phyloP scores from a whole-genome alignment of 2,888 invertebrate genomes.

The Eudasyphora cyanicolor region DNA sequence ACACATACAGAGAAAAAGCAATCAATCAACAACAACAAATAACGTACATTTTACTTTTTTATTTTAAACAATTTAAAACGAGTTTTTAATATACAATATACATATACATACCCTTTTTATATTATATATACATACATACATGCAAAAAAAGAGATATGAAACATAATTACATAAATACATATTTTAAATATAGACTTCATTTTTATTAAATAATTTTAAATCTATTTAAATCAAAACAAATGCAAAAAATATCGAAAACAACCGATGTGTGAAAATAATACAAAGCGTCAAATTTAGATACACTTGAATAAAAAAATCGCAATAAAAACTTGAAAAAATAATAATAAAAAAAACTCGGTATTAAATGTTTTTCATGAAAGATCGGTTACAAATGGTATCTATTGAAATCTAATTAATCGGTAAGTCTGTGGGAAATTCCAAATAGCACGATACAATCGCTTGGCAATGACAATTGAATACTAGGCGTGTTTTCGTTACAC shows the following conservation, averaged over 20 bases:
- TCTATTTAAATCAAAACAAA: conserved; percentile 40
- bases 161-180: conserved; percentile 42
- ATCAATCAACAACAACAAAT: conserved; percentile 24
- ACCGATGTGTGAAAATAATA: not conserved
- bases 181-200: conserved; percentile 61
- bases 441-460: too few species aligned
- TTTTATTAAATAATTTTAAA: conserved; percentile 56
- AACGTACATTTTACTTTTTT: conserved; percentile 47
- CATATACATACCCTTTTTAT: conserved; percentile 41
- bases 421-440: too few species aligned
- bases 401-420: too few species aligned
- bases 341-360: conserved; percentile 2
- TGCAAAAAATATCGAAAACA: conserved; percentile 41
- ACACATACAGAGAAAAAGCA: conserved; percentile 31
- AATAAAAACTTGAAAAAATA: conserved; percentile 19
- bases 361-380: too few species aligned
- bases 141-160: conserved; percentile 54
- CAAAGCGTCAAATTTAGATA: conserved; percentile 44
- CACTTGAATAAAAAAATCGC: conserved; percentile 23
- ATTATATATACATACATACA: conserved; percentile 52
- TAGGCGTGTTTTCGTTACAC: too few species aligned
- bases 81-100: conserved; percentile 18
- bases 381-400: too few species aligned
- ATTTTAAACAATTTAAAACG: conserved; percentile 44
- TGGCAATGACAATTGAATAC: too few species aligned